Evolutionary conservation across 2,888 invertebrate genomes (phyloP).

Genomic region (Lepidonotus clava): DNA sequence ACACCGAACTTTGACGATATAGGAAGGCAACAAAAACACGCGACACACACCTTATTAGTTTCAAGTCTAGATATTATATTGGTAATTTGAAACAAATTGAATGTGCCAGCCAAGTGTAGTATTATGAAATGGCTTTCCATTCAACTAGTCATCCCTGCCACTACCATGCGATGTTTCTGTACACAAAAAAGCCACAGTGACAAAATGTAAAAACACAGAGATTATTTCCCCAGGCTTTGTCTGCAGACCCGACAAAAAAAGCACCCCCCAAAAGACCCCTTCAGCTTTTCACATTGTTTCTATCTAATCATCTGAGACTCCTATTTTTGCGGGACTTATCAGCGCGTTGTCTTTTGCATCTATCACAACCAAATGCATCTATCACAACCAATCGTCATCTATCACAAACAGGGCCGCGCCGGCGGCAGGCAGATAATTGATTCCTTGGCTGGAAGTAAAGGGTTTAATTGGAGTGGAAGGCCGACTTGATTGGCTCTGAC

Average conservation of each 20-base stretch:
- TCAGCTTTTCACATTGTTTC: not conserved
- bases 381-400: not conserved
- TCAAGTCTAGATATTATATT: too few relatives aligned
- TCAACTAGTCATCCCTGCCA: too few relatives aligned
- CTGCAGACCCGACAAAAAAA: not conserved
- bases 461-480: constrained; percentile 17
- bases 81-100: too few relatives aligned
- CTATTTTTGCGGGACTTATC: not conserved
- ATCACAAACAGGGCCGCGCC: not conserved
- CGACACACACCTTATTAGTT: too few relatives aligned
- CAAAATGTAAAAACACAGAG: too few relatives aligned
- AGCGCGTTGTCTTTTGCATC: not conserved
- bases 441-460: not conserved
- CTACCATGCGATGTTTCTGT: too few relatives aligned
- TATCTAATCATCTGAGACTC: not conserved
- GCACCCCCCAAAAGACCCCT: not conserved
- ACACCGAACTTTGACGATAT: too few relatives aligned
- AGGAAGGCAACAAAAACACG: too few relatives aligned
- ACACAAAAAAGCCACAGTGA: too few relatives aligned
- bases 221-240: too few relatives aligned
- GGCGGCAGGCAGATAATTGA: not conserved
- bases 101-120: too few relatives aligned
- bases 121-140: too few relatives aligned
- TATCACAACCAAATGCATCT: not conserved
- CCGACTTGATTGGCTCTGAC: constrained; percentile 11